phyloP scores from a whole-genome alignment of 2,113 vertebrate species.

The Lamprologus ornatipinnis region DNA sequence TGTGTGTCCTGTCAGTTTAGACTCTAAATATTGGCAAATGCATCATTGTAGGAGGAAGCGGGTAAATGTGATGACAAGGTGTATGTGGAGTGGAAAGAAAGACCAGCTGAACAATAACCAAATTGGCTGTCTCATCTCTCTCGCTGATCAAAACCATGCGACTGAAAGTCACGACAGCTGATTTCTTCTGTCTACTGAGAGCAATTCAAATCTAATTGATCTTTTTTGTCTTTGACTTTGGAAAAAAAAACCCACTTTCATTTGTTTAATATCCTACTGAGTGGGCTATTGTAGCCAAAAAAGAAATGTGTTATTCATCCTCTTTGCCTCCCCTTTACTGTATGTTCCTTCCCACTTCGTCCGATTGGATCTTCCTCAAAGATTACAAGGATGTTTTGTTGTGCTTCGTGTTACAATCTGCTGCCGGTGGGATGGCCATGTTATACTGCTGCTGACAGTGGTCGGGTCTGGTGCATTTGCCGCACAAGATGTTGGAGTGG shows the following conservation, averaged over 20 bases:
- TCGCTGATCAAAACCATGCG: conserved; percentile 40
- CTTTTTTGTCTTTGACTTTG: conserved; percentile 15
- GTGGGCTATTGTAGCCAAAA: conserved; percentile 20
- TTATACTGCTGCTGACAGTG: conserved; percentile 46
- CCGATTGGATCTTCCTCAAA: conserved; percentile 53
- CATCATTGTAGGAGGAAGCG: conserved; percentile 19
- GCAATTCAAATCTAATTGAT: conserved; percentile 37
- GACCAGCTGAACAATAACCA: conserved; percentile 18
- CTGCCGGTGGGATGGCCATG: conserved; percentile 29
- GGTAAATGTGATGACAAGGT: conserved; percentile 36
- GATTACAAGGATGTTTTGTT: conserved; percentile 48
- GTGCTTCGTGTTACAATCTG: conserved; percentile 46
- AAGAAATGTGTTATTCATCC: conserved; percentile 56
- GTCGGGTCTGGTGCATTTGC: conserved; percentile 12
- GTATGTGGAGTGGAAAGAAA: conserved; percentile 11
- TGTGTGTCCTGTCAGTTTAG: conserved; percentile 10
- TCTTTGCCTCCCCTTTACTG: conserved; percentile 30
- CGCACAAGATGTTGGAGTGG: conserved; percentile 47
- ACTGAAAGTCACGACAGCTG: background rate
- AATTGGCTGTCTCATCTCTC: background rate
- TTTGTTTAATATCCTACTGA: conserved; percentile 42
- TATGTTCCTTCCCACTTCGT: conserved; percentile 46
- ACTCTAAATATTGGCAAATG: background rate
- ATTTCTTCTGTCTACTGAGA: conserved; percentile 17
- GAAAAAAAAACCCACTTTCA: background rate